Conservation (phyloP, 2,797 vertebrate genomes). For the Crocidura indochinensis region DNA sequence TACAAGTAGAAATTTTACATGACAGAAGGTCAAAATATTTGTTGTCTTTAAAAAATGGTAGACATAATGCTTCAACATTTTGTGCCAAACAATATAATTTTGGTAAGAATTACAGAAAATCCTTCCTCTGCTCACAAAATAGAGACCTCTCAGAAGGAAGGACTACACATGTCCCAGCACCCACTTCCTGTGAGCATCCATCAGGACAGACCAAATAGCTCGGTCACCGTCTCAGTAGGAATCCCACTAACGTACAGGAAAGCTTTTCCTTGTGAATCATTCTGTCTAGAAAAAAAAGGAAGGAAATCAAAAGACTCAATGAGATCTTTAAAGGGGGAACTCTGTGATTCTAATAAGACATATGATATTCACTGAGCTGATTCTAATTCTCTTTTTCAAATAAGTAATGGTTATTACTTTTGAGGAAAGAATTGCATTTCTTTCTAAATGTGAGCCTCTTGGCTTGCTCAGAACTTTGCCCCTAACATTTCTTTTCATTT, state of each 20-base stretch:
- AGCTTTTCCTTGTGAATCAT: neutral
- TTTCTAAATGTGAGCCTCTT: neutral
- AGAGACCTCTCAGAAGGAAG: neutral
- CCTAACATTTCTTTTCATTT: no score
- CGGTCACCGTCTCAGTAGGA: neutral
- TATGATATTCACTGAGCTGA: slow-evolving; percentile 20
- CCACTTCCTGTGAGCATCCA: neutral
- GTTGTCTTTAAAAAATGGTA: neutral
- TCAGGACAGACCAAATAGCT: neutral
- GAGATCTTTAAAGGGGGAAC: slow-evolving; percentile 15
- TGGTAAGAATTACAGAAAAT: neutral
- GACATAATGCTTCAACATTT: neutral
- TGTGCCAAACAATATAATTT: slow-evolving; percentile 8
- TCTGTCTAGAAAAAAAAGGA: neutral
- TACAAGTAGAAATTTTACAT: neutral
- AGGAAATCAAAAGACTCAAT: neutral
- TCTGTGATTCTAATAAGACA: slow-evolving; percentile 31
- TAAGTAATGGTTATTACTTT: slow-evolving; percentile 48
- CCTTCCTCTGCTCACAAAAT: neutral
- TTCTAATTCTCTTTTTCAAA: slow-evolving; percentile 55
- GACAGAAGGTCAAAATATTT: neutral
- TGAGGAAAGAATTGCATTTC: slow-evolving; percentile 18
- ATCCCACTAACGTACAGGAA: neutral
- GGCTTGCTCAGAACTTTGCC: no score
- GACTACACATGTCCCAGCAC: neutral